Percentiles rank a stretch among this genome's conserved stretches.
Conservation (phyloP, 2,797 vertebrate species). For the Poecilia velifera region DNA sequence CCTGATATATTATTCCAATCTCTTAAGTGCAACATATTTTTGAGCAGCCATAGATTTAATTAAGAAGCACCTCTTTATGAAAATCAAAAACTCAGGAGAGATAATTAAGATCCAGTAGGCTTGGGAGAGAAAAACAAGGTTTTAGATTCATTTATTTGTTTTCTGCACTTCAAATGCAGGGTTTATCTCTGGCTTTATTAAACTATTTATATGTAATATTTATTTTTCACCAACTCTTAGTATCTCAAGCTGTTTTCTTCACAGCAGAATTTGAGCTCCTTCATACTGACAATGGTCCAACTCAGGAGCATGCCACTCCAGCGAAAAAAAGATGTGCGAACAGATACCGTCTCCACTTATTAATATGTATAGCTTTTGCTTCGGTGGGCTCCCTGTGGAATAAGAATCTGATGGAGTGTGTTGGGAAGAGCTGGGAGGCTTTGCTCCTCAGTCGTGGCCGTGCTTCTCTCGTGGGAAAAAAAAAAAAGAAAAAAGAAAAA, state of each 20-base stretch:
- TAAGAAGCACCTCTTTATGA: neutral
- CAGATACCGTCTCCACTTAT: conserved; percentile 44
- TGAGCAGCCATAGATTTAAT: neutral
- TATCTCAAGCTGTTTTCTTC: neutral
- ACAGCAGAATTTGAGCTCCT: conserved; percentile 6
- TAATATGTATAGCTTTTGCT: conserved; percentile 64
- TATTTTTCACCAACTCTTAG: neutral
- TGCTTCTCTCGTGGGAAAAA: conserved; percentile 26
- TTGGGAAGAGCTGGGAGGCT: conserved; percentile 32
- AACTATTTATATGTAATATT: neutral
- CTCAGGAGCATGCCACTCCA: conserved; percentile 15
- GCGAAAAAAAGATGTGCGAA: conserved; percentile 34
- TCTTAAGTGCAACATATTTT: neutral
- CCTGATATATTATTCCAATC: neutral
- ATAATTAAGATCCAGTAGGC: neutral
- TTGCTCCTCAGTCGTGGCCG: conserved; percentile 28
- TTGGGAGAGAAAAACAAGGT: neutral
- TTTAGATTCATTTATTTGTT: neutral
- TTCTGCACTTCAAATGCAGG: neutral
- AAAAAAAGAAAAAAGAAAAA: neutral
- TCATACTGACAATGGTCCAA: conserved; percentile 22
- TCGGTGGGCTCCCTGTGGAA: conserved; percentile 41
- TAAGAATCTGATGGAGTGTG: conserved; percentile 35
- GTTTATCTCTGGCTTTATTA: neutral
- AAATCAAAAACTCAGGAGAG: neutral